These are phyloP conservation scores for Drepana arcuata DNA, from an alignment of 1,140 invertebrate genomes.

Conservation along the genomic window DNA sequence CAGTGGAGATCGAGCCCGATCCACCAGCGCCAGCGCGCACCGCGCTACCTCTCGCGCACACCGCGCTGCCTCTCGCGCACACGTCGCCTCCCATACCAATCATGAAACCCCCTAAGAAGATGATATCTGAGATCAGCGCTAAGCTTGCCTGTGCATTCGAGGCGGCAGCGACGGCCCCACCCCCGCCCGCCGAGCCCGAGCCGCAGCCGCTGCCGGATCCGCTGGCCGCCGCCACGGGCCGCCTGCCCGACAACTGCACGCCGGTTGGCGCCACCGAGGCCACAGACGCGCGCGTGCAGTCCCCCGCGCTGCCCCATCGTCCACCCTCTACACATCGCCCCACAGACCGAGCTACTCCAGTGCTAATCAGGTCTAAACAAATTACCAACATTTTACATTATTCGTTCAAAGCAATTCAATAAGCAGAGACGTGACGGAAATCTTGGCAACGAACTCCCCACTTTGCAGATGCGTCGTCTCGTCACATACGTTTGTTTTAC, in stretches of 20 bases:
- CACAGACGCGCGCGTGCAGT: constrained; percentile 54
- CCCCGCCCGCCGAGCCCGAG: constrained; percentile 6
- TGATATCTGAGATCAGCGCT: constrained; percentile 61
- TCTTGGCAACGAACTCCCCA: too few relatives aligned
- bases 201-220: constrained; percentile 8
- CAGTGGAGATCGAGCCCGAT: constrained; percentile 16
- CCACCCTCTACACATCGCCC: constrained; percentile 40
- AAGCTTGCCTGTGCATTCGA: constrained; percentile 50
- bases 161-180: constrained; percentile 16
- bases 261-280: constrained; percentile 49
- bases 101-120: constrained; percentile 63
- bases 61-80: not conserved
- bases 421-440: too few relatives aligned
- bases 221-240: constrained; percentile 18
- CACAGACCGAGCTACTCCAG: constrained; percentile 45
- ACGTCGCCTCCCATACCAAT: constrained; percentile 28
- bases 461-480: too few relatives aligned
- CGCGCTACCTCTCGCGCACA: constrained; percentile 1
- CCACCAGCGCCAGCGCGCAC: constrained; percentile 3
- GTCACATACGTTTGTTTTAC: too few relatives aligned
- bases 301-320: constrained; percentile 55
- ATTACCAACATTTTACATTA: too few relatives aligned
- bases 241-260: constrained; percentile 36
- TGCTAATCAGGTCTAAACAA: constrained; percentile 54
- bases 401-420: too few relatives aligned